phyloP scores from a whole-genome alignment of 1,140 invertebrate genomes.

The Diorhabda carinulata region DNA sequence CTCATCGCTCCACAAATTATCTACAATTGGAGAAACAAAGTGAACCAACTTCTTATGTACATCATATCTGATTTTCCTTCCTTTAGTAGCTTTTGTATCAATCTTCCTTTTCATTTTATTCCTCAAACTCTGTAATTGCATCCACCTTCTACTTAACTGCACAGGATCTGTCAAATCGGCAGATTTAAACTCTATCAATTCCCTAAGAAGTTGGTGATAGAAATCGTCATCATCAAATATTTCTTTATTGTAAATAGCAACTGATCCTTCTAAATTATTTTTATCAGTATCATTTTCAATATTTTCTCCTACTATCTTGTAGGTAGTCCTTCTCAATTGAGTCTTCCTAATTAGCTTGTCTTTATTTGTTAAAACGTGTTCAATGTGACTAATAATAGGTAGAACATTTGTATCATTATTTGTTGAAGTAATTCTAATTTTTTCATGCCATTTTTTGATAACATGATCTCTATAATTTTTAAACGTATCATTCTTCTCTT shows the following conservation, averaged over 20 bases:
- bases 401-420: slow-evolving; percentile 61
- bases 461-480: slow-evolving; percentile 68
- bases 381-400: slow-evolving; percentile 81
- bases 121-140: slow-evolving; percentile 85
- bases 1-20: slow-evolving; percentile 68
- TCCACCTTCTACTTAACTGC: slow-evolving; percentile 77
- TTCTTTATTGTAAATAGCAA: slow-evolving; percentile 71
- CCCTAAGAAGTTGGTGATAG: slow-evolving; percentile 87
- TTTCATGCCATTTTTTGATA: slow-evolving; percentile 91
- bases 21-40: slow-evolving; percentile 83
- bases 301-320: slow-evolving; percentile 63
- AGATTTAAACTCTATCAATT: slow-evolving; percentile 89
- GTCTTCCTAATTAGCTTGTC: slow-evolving; percentile 73
- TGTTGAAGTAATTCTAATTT: slow-evolving; percentile 65
- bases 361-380: slow-evolving; percentile 77
- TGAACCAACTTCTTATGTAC: slow-evolving; percentile 89
- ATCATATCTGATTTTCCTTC: slow-evolving; percentile 83
- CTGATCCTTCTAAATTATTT: slow-evolving; percentile 31
- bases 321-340: slow-evolving; percentile 73
- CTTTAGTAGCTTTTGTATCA: slow-evolving; percentile 89
- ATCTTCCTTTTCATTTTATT: slow-evolving; percentile 87
- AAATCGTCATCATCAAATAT: slow-evolving; percentile 97
- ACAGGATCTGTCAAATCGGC: slow-evolving; percentile 76
- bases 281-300: slow-evolving; percentile 40
- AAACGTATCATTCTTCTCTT: slow-evolving; percentile 62